phyloP scores from a whole-genome alignment of 2,113 vertebrate species.

The Cyanoderma ruficeps region DNA sequence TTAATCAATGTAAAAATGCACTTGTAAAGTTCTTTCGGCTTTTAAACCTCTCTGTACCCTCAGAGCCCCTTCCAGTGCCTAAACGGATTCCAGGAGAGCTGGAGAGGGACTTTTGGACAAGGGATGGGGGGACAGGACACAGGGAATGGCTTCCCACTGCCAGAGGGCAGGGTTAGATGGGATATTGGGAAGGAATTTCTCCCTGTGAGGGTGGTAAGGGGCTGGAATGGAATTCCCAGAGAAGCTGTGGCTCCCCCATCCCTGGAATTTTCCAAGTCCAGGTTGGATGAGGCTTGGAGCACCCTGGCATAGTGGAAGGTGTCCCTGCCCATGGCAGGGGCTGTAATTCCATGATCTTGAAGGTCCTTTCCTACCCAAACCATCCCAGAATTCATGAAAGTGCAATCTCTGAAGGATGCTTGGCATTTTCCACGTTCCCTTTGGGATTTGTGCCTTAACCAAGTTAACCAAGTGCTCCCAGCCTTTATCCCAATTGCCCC shows the following conservation, averaged over 20 bases:
- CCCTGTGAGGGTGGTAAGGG: rapidly evolving
- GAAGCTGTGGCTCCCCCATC: not conserved
- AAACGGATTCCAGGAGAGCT: not conserved
- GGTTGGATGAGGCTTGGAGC: not conserved
- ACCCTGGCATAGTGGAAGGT: not conserved
- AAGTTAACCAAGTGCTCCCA: not conserved
- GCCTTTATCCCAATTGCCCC: not conserved
- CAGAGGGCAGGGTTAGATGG: not conserved
- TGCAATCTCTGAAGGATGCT: not conserved
- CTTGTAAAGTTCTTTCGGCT: not conserved
- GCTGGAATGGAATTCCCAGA: not conserved
- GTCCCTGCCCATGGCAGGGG: rapidly evolving
- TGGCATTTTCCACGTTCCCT: not conserved
- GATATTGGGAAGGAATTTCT: not conserved
- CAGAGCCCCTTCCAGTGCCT: not conserved
- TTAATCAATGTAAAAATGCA: rapidly evolving
- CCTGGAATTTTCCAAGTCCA: not conserved
- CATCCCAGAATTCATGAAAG: rapidly evolving
- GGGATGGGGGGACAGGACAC: not conserved
- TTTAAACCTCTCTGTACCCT: not conserved
- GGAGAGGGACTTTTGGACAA: not conserved
- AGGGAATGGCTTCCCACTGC: not conserved
- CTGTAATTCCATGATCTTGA: not conserved
- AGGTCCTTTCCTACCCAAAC: not conserved
- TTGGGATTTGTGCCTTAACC: not conserved